phyloP scores from a whole-genome alignment of 2,113 vertebrate species.

The Sinosuthora webbiana region DNA sequence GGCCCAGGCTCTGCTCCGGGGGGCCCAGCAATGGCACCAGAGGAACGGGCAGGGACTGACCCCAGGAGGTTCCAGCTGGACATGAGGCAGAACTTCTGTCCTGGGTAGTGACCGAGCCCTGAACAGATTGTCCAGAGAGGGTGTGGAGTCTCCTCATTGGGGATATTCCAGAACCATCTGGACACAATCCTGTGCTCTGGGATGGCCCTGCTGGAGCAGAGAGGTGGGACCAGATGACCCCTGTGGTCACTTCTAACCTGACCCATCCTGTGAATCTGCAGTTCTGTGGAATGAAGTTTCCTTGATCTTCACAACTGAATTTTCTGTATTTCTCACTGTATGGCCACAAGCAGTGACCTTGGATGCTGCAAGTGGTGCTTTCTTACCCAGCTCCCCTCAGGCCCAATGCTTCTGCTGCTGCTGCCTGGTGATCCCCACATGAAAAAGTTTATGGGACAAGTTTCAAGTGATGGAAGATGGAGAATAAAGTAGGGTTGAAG shows the following conservation, averaged over 20 bases:
- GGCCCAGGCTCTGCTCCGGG: not conserved
- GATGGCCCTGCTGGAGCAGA: not conserved
- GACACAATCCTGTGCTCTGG: not conserved
- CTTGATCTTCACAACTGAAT: not conserved
- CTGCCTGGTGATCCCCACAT: not conserved
- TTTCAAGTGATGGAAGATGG: not conserved
- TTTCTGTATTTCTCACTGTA: not conserved
- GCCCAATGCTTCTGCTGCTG: not conserved
- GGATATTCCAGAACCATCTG: not conserved
- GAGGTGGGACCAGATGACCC: not conserved
- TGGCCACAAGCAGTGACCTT: not conserved
- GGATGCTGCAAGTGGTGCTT: not conserved
- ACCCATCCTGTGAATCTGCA: not conserved
- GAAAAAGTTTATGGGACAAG: not conserved
- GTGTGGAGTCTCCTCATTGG: not conserved
- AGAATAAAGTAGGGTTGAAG: not conserved
- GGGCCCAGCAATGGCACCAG: not conserved
- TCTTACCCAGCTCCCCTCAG: not conserved
- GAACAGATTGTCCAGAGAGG: not conserved
- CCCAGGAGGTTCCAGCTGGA: not conserved
- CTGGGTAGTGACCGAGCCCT: fast-evolving
- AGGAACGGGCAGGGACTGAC: not conserved
- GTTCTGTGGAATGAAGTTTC: not conserved
- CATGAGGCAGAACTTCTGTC: not conserved
- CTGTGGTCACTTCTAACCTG: not conserved